Evolutionary conservation across 2,797 vertebrate genomes (phyloP).

Genomic region (Thalassophryne amazonica): DNA sequence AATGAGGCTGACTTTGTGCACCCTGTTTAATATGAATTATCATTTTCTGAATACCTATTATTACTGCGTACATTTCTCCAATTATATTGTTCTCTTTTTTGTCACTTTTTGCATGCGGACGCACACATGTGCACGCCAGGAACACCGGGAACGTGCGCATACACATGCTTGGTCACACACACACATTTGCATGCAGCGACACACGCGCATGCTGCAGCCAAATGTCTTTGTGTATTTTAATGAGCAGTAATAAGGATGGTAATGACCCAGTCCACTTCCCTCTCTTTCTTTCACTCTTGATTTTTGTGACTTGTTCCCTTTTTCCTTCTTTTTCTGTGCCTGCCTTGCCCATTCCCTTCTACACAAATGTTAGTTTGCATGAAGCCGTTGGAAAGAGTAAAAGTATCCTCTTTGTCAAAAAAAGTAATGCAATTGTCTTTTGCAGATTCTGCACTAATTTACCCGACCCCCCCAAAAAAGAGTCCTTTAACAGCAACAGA

Average conservation of each 20-base stretch:
- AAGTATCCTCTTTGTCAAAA: slow-evolving; percentile 40
- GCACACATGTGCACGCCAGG: slow-evolving; percentile 50
- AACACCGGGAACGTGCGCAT: slow-evolving; percentile 37
- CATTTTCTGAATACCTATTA: slow-evolving; percentile 98
- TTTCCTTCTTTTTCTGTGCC: slow-evolving; percentile 8
- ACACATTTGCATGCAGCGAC: slow-evolving; percentile 3
- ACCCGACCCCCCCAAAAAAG: slow-evolving; percentile 37
- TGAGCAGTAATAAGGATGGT: slow-evolving; percentile 82
- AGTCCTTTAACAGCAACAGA: slow-evolving; percentile 57
- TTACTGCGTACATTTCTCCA: slow-evolving; percentile 97
- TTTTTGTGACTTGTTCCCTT: slow-evolving; percentile 20
- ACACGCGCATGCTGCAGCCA: slow-evolving; percentile 13
- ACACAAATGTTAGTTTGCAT: slow-evolving; percentile 49
- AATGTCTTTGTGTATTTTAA: slow-evolving; percentile 79
- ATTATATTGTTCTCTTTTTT: slow-evolving; percentile 95
- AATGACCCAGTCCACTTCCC: slow-evolving; percentile 75
- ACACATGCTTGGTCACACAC: slow-evolving; percentile 37
- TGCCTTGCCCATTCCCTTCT: slow-evolving; percentile 28
- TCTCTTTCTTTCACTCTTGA: slow-evolving; percentile 26
- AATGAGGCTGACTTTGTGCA: slow-evolving; percentile 97
- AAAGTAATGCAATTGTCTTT: slow-evolving; percentile 23
- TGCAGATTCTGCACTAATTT: slow-evolving; percentile 53
- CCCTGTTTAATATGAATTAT: slow-evolving; percentile 99
- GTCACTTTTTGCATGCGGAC: slow-evolving; percentile 77
- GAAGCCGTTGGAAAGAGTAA: slow-evolving; percentile 34